phyloP scores from a whole-genome alignment of 2,797 vertebrate species.

The Dendrocincla fuliginosa region DNA sequence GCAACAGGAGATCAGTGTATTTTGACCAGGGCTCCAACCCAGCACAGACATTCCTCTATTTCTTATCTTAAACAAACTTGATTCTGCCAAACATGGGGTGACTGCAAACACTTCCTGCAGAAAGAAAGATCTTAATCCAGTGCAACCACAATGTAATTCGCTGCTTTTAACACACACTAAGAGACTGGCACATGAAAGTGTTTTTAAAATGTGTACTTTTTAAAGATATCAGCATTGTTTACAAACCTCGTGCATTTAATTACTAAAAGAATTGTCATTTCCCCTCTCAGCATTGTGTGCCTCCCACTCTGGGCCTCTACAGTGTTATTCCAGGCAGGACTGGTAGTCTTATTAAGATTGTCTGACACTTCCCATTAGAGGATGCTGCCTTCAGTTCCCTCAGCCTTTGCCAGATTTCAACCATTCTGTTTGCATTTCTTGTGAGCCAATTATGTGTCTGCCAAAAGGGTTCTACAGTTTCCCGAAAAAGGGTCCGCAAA shows the following conservation, averaged over 20 bases:
- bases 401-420: constrained; percentile 23
- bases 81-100: background rate
- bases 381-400: constrained; percentile 15
- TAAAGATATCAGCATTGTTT: constrained; percentile 12
- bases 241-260: constrained; percentile 23
- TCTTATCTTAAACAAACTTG: background rate
- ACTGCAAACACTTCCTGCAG: background rate
- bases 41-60: background rate
- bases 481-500: background rate
- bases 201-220: background rate
- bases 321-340: constrained; percentile 39
- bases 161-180: background rate
- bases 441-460: background rate
- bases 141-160: background rate
- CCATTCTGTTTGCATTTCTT: constrained; percentile 50
- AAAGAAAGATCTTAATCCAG: background rate
- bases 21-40: background rate
- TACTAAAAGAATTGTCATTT: background rate
- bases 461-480: constrained; percentile 35
- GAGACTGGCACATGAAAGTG: background rate
- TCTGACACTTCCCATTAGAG: constrained; percentile 50
- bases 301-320: background rate
- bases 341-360: constrained; percentile 8
- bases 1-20: background rate
- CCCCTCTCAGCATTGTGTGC: constrained; percentile 15